phyloP scores from a whole-genome alignment of 1,140 invertebrate species.

The Luehdorfia chinensis region DNA sequence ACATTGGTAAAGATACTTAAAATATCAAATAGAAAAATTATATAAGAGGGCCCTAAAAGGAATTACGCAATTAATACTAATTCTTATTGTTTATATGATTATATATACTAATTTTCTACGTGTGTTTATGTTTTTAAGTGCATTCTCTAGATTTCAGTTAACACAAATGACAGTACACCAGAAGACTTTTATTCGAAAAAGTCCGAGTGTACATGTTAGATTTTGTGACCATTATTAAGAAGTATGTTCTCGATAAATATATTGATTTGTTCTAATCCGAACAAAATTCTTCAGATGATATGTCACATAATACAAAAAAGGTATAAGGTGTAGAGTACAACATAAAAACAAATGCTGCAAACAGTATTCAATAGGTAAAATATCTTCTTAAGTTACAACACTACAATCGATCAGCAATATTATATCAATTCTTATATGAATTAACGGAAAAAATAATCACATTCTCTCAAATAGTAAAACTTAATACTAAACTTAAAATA shows the following conservation, averaged over 20 bases:
- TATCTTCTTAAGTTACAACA: constrained; percentile 4
- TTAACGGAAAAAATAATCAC: constrained; percentile 8
- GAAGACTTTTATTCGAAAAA: constrained; percentile 16
- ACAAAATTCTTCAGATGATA: constrained; percentile 9
- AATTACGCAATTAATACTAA: constrained; percentile 61
- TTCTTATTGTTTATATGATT: constrained; percentile 52
- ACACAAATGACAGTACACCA: constrained; percentile 21
- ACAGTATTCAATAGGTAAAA: too few species aligned
- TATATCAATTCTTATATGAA: background rate
- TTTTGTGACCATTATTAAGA: too few species aligned
- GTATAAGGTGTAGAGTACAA: background rate
- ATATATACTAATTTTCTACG: constrained; percentile 51
- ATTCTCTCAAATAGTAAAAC: constrained; percentile 10
- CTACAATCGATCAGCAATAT: constrained; percentile 5
- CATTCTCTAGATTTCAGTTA: constrained; percentile 31
- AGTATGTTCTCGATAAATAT: background rate
- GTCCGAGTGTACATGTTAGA: constrained; percentile 8
- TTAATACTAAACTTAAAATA: constrained; percentile 6
- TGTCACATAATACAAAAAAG: background rate
- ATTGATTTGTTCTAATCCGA: constrained; percentile 1
- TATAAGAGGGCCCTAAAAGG: constrained; percentile 60
- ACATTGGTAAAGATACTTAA: constrained; percentile 62
- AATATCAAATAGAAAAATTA: constrained; percentile 70
- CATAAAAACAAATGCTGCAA: background rate
- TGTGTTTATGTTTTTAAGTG: constrained; percentile 42